These are phyloP conservation scores for Tetranychus truncatus DNA, from an alignment of 2,888 invertebrate species.

Conservation along the genomic window DNA sequence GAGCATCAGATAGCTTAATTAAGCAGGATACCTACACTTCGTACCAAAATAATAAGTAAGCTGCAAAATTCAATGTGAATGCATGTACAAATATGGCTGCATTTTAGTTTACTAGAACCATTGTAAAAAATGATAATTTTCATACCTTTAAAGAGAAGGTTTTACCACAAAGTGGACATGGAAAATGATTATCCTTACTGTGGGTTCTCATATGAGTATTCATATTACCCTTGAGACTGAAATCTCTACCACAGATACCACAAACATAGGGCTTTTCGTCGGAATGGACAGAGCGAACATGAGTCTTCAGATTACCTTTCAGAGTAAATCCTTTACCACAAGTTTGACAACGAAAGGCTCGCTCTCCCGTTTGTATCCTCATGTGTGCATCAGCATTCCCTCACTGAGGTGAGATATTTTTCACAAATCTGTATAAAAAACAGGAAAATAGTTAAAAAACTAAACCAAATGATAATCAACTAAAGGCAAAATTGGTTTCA, in stretches of 20 bases:
- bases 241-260: slow-evolving; percentile 27
- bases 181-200: slow-evolving; percentile 29
- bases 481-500: too few species aligned
- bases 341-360: slow-evolving; percentile 27
- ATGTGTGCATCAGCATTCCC: slow-evolving; percentile 29
- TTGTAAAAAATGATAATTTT: slow-evolving; percentile 6
- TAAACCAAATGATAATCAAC: too few species aligned
- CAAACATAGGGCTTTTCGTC: slow-evolving; percentile 28
- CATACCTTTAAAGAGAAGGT: slow-evolving; percentile 28
- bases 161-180: slow-evolving; percentile 28
- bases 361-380: slow-evolving; percentile 28
- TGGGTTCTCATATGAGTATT: slow-evolving; percentile 28
- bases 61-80: too few species aligned
- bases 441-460: background rate
- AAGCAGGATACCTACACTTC: too few species aligned
- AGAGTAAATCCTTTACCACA: slow-evolving; percentile 28
- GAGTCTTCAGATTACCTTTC: slow-evolving; percentile 28
- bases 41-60: too few species aligned
- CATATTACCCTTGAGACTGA: slow-evolving; percentile 29
- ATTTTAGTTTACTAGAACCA: background rate
- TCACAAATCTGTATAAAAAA: slow-evolving; percentile 23
- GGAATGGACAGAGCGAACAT: slow-evolving; percentile 28
- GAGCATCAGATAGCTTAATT: too few species aligned
- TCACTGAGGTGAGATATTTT: slow-evolving; percentile 28
- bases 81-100: too few species aligned